phyloP scores from a whole-genome alignment of 2,888 invertebrate species.

The Caenorhabditis parvicauda region DNA sequence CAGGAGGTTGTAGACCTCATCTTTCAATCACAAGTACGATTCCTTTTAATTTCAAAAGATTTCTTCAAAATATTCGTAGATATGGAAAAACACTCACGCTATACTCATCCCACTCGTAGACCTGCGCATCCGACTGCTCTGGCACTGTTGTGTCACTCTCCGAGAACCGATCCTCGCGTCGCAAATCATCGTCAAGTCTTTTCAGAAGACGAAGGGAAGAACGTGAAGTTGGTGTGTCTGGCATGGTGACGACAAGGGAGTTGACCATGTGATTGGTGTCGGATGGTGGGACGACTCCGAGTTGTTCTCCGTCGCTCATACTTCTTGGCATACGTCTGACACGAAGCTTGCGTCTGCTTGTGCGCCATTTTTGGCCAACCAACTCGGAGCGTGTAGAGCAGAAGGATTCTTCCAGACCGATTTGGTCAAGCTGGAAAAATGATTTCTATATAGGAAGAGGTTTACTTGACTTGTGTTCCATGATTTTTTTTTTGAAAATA shows the following conservation, averaged over 20 bases:
- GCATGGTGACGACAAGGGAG: conserved; percentile 37
- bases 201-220: conserved; percentile 33
- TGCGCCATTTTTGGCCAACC: too few species aligned
- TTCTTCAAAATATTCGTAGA: conserved; percentile 1
- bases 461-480: too few species aligned
- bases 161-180: too few species aligned
- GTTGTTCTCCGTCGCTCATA: conserved; percentile 53
- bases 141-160: conserved; percentile 30
- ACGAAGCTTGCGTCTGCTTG: conserved; percentile 26
- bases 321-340: conserved; percentile 43
- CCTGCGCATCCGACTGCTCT: conserved; percentile 38
- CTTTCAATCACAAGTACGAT: too few species aligned
- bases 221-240: conserved; percentile 27
- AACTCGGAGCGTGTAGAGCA: conserved; percentile 47
- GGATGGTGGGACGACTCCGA: conserved; percentile 30
- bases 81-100: conserved; percentile 27
- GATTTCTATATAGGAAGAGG: too few species aligned
- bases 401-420: conserved; percentile 48
- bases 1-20: too few species aligned
- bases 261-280: conserved; percentile 29
- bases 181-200: conserved; percentile 28
- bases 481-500: too few species aligned
- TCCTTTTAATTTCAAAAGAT: too few species aligned
- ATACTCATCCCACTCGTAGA: conserved; percentile 53
- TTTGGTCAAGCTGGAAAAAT: conserved; percentile 24